These are phyloP conservation scores for Oryzias celebensis DNA, from an alignment of 2,113 vertebrate species.

Conservation along the genomic window DNA sequence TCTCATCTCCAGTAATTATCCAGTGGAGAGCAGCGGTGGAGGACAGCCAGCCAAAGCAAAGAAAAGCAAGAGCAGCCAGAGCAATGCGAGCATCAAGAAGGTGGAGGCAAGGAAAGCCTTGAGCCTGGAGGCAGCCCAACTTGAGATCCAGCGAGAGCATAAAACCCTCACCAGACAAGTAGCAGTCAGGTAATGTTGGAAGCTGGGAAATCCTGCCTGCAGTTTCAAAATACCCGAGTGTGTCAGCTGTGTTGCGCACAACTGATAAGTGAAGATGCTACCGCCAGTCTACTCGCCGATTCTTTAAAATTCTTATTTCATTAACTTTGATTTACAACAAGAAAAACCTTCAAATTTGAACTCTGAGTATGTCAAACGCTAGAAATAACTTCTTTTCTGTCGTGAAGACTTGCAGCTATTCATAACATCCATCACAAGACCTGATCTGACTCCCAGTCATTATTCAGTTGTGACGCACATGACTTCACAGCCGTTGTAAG, in stretches of 20 bases:
- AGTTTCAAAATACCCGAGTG: not conserved
- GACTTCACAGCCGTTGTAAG: constrained; percentile 22
- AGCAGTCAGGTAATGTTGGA: constrained; percentile 50
- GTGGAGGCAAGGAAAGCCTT: constrained; percentile 70
- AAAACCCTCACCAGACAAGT: constrained; percentile 52
- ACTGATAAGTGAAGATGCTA: too few relatives aligned
- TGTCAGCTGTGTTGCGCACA: not conserved
- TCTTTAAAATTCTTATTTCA: too few relatives aligned
- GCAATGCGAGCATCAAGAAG: constrained; percentile 62
- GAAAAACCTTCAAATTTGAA: too few relatives aligned
- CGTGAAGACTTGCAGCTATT: constrained; percentile 1
- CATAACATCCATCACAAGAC: constrained; percentile 49
- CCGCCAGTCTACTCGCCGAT: too few relatives aligned
- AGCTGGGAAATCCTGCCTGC: not conserved
- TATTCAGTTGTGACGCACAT: constrained; percentile 43
- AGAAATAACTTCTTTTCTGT: not conserved
- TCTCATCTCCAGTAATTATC: constrained; percentile 61
- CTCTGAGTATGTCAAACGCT: too few relatives aligned
- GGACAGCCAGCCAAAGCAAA: constrained; percentile 66
- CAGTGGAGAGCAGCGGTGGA: constrained; percentile 66
- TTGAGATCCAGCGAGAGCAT: constrained; percentile 54
- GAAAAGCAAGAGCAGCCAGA: constrained; percentile 60
- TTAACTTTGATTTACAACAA: too few relatives aligned
- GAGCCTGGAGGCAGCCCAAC: constrained; percentile 79
- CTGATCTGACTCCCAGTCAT: constrained; percentile 22